Conservation (phyloP, 1,140 invertebrate species). For the Brachionus calyciflorus region DNA sequence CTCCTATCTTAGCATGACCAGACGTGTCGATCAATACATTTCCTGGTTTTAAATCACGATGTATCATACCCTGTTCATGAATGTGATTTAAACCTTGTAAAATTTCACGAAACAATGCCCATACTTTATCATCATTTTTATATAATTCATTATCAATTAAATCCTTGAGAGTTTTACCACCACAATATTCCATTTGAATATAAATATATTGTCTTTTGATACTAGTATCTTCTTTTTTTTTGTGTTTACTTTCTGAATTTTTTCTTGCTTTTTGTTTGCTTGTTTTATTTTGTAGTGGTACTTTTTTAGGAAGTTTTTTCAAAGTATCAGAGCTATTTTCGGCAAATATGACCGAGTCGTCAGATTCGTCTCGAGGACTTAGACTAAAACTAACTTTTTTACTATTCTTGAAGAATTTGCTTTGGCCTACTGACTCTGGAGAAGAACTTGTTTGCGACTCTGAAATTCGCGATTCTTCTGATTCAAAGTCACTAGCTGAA, state of each 20-base stretch:
- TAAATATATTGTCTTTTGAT: not conserved
- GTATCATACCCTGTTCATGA: constrained; percentile 43
- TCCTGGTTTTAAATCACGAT: constrained; percentile 45
- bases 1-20: constrained; percentile 43
- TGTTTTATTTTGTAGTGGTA: not conserved
- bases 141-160: constrained; percentile 36
- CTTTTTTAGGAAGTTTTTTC: not conserved
- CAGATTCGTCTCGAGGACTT: not conserved
- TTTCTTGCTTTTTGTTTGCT: not conserved
- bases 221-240: too few relatives aligned
- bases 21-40: constrained; percentile 29
- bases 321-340: constrained; percentile 20
- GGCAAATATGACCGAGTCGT: constrained; percentile 34
- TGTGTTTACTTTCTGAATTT: not conserved
- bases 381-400: not conserved
- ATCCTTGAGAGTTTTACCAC: constrained; percentile 36
- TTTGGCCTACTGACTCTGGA: not conserved
- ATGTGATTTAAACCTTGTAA: constrained; percentile 39
- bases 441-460: not conserved
- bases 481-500: not conserved
- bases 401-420: not conserved
- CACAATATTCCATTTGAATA: constrained; percentile 47
- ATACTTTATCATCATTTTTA: constrained; percentile 26
- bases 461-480: not conserved
- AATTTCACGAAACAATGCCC: constrained; percentile 36